Conservation (phyloP, 2,113 vertebrate species). For the Barbus barbus region DNA sequence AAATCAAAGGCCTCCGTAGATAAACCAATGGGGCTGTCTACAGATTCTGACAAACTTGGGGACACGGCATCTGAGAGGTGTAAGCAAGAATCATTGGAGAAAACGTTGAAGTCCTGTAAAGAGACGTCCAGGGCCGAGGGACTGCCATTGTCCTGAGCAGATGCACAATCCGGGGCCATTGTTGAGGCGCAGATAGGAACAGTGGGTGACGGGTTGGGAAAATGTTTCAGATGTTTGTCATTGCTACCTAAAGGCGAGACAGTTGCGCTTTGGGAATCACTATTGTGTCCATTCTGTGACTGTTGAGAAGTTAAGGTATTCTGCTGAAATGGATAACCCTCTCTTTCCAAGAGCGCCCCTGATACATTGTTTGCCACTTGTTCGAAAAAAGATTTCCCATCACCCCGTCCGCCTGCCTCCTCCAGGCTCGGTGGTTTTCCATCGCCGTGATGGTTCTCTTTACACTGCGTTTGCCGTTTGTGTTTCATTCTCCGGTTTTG, state of each 20-base stretch:
- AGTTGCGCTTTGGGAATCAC: constrained; percentile 83
- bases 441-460: constrained; percentile 91
- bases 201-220: constrained; percentile 89
- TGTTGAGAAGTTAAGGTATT: constrained; percentile 86
- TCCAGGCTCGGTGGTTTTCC: constrained; percentile 84
- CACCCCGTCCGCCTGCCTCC: constrained; percentile 75
- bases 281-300: constrained; percentile 85
- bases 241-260: constrained; percentile 86
- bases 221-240: constrained; percentile 99
- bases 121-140: constrained; percentile 86
- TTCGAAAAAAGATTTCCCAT: constrained; percentile 85
- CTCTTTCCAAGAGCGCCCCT: constrained; percentile 86
- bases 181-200: constrained; percentile 88
- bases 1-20: constrained; percentile 92
- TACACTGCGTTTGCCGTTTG: constrained; percentile 95
- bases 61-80: constrained; percentile 90
- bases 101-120: constrained; percentile 91
- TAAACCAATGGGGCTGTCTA: constrained; percentile 88
- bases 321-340: constrained; percentile 88
- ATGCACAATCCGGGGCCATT: constrained; percentile 94
- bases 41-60: constrained; percentile 86
- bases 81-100: constrained; percentile 88
- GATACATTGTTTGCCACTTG: constrained; percentile 79
- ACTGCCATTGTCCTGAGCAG: constrained; percentile 92
- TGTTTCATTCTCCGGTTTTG: constrained; percentile 99